phyloP scores from a whole-genome alignment of 1,140 invertebrate species.

The Drosophila sechellia region DNA sequence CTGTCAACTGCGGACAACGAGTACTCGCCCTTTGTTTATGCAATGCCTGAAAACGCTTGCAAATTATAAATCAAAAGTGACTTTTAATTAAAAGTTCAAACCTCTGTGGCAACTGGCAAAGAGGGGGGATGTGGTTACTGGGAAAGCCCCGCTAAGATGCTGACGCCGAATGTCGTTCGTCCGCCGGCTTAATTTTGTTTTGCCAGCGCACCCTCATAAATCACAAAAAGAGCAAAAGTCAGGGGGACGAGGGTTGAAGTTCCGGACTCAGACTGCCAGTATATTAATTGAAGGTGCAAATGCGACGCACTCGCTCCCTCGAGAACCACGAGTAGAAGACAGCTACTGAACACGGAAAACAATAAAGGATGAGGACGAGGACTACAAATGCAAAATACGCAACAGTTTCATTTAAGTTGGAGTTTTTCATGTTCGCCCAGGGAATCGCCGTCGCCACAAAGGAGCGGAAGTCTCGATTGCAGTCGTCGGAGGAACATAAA shows the following conservation, averaged over 20 bases:
- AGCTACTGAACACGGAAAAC: constrained; percentile 54
- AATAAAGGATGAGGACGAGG: constrained; percentile 33
- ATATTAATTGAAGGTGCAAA: constrained; percentile 81
- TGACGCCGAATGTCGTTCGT: constrained; percentile 76
- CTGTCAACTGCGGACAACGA: constrained; percentile 29
- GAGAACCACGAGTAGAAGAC: constrained; percentile 54
- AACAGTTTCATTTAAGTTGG: constrained; percentile 64
- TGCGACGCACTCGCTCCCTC: constrained; percentile 75
- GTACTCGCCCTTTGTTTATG: constrained; percentile 56
- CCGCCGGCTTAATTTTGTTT: constrained; percentile 77
- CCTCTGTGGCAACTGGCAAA: constrained; percentile 15
- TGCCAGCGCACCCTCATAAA: constrained; percentile 79
- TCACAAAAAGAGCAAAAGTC: constrained; percentile 62
- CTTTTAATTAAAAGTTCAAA: constrained; percentile 81
- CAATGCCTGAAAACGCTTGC: constrained; percentile 62
- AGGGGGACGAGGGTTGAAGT: constrained; percentile 53
- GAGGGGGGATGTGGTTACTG: background rate
- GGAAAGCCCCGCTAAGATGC: constrained; percentile 58
- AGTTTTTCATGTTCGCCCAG: constrained; percentile 71
- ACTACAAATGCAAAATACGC: constrained; percentile 74
- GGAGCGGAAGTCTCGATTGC: constrained; percentile 66
- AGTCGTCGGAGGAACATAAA: constrained; percentile 53
- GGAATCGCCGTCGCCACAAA: constrained; percentile 38
- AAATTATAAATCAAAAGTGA: constrained; percentile 82
- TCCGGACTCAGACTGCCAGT: constrained; percentile 30